These are phyloP conservation scores for Phalanger gymnotis DNA, from an alignment of 2,797 vertebrate genomes.

Conservation along the genomic window DNA sequence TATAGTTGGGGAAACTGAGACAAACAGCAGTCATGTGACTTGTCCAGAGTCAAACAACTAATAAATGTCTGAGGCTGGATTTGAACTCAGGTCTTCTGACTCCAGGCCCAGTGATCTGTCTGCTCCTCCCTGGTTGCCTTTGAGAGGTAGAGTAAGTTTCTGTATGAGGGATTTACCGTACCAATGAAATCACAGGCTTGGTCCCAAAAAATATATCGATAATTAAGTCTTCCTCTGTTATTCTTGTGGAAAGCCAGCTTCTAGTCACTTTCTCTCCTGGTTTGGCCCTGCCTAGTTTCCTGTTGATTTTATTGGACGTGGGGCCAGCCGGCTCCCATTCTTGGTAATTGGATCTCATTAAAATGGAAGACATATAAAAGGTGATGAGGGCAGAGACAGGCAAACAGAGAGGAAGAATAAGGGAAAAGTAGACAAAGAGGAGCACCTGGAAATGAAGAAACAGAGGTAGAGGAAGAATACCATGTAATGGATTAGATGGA, in stretches of 20 bases:
- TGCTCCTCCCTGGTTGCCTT: neutral
- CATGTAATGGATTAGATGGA: neutral
- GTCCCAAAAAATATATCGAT: neutral
- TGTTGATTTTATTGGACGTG: neutral
- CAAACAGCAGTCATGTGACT: neutral
- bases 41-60: neutral
- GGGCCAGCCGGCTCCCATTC: neutral
- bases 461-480: neutral
- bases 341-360: neutral
- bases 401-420: neutral
- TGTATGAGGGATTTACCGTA: neutral
- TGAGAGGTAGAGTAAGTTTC: neutral
- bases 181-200: neutral
- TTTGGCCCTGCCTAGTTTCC: neutral
- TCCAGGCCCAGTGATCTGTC: too few species aligned
- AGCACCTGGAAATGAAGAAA: neutral
- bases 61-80: neutral
- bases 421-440: neutral
- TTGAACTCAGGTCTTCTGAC: neutral
- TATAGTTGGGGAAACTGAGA: neutral
- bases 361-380: neutral
- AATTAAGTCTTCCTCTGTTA: neutral
- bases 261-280: neutral
- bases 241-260: neutral
- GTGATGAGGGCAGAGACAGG: neutral